Base-by-base conservation (phyloP, 2,888 invertebrate species). In the Bimastos eiseni region DNA sequence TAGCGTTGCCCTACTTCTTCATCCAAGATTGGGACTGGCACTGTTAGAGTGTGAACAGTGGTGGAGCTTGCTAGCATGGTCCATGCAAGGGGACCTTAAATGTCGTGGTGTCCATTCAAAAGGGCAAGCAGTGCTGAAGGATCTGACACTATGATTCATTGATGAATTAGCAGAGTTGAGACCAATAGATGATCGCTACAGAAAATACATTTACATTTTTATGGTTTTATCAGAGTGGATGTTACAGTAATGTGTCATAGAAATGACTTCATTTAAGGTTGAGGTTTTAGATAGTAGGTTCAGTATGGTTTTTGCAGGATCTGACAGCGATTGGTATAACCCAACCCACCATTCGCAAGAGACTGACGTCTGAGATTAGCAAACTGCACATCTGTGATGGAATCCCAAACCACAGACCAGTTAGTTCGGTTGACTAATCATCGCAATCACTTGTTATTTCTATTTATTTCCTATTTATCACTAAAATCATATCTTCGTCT, bases 341-440 rank as follows among this genome's bases (percentile, higher is more conserved):
- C 94, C 98, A 99, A 95, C 99, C 99, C 70, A 97, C 98, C 95
- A 99, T 99, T 95, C 96, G 99, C 93, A 99, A 99, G 95, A 96
- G 97, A 93, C 96, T 99, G 94, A 99, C 99, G 96, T 97, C 98
- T 91, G 98, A 99, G 96, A 98, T 99, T 94, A 98, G 98, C 93
- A 97, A 97, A 95, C 96, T 99, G 92, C 98, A 98, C 95, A 97
- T 99, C 93, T 97, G 98, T 88, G 98, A 99, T 95, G 98, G 98
- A 94, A 96, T 99, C 94, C 98, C 98, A 92, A 98, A 98, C 91
- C 94, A 93, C 91, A 94, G 93, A 92, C 95, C 95, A 15, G 94
- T 94, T 92, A 92, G 94, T 93, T 49, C 24, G 41, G 41, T 17
- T 49, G 24, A 49, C 24, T 49, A 49, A 17, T 88, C 34, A n/a